Evolutionary conservation across 2,888 invertebrate species (phyloP).

Genomic region (Cheiracanthium punctorium): DNA sequence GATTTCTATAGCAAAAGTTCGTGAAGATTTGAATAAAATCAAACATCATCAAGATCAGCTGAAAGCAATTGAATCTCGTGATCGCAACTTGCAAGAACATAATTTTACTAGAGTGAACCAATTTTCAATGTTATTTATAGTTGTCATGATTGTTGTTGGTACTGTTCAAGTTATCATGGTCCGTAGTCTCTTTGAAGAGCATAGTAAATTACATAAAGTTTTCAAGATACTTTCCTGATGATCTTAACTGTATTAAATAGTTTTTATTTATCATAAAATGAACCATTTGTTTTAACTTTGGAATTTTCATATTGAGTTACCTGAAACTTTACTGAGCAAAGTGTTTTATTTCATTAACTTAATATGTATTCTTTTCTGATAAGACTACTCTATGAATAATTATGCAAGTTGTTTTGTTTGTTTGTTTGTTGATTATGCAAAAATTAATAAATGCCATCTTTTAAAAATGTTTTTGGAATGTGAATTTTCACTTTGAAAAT

Average conservation of each 20-base stretch:
- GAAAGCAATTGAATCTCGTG: slow-evolving; percentile 86
- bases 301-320: background rate
- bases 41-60: slow-evolving; percentile 79
- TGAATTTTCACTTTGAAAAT: too few species aligned
- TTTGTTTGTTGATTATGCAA: too few species aligned
- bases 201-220: slow-evolving; percentile 73
- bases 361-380: too few species aligned
- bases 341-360: too few species aligned
- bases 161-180: slow-evolving; percentile 85
- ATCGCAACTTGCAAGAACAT: slow-evolving; percentile 87
- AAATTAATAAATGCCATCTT: too few species aligned
- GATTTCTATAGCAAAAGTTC: slow-evolving; percentile 82
- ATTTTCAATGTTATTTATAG: slow-evolving; percentile 85
- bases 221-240: slow-evolving; percentile 69
- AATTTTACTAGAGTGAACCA: slow-evolving; percentile 88
- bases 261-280: slow-evolving; percentile 12
- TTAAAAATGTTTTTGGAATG: too few species aligned
- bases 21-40: slow-evolving; percentile 76
- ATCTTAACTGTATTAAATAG: background rate
- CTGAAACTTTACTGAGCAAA: too few species aligned
- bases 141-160: slow-evolving; percentile 84
- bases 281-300: background rate
- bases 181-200: slow-evolving; percentile 85
- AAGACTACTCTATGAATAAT: too few species aligned
- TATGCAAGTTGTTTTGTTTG: too few species aligned